Evolutionary conservation across 2,797 vertebrate species (phyloP), one percentile per base, ranked within the genome.

Genomic region (Catharus ustulatus): DNA sequence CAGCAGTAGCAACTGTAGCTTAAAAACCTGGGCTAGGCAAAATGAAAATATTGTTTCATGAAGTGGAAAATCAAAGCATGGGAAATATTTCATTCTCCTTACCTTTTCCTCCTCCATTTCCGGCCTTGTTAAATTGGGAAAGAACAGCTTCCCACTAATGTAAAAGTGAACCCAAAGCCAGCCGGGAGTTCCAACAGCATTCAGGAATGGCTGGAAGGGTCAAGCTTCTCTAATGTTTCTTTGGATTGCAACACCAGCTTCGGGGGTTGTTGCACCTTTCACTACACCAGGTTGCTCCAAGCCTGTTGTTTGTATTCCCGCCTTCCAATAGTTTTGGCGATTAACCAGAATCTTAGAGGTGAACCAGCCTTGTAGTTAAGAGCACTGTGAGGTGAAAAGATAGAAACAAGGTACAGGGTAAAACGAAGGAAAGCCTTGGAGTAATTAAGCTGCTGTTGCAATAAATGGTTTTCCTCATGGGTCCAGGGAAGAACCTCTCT

Each of bases 11-110:
- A 84, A 69, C 22, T 27, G 29, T 64, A 92, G 63, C 69, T 91
- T 81, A 86, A 92, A 92, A 94, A 87, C 18, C 43, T 67, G 34
- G 63, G 40, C 46, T 90, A 26, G 63, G 62, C 52, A 82, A 94
- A 89, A 64, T 34, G 34, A 91, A 94, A 95, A 87, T 92, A 57
- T 7, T 82, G 23, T 87, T 91, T 82, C 34, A 38, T 40, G 29
- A 71, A 10, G n/a, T 75, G 62, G 82, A 84, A 91, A 91, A 90
- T 92, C 73, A 90, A 87, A 90, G 21, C 67, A 68, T 2, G 10
- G 68, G 51, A 87, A 92, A 38, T 71, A 80, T 46, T 68, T 88
- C n/a, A 17, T 88, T 90, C 45, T 80, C 42, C 38, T 86, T 75
- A 49, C 48, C 32, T 88, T 75, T 90, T 87, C 45, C 69, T 85